Conservation (phyloP, 2,888 invertebrate species). For the Eilema sororculum region DNA sequence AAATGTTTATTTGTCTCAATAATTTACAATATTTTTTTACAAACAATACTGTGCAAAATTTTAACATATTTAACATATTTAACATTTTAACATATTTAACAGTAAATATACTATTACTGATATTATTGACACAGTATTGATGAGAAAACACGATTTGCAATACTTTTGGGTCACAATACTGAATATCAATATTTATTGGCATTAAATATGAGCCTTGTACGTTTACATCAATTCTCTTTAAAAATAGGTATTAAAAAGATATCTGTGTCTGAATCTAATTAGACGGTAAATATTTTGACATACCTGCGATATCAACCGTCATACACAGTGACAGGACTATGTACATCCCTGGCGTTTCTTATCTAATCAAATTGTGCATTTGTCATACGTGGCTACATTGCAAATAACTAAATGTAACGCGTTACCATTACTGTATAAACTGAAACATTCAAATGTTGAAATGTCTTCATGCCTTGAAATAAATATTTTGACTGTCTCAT, state of each 20-base stretch:
- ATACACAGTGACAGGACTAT: constrained; percentile 17
- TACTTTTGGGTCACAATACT: too few relatives aligned
- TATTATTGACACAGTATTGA: too few relatives aligned
- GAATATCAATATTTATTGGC: too few relatives aligned
- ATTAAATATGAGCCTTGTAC: background rate
- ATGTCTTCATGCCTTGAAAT: constrained; percentile 20
- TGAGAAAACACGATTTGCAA: too few relatives aligned
- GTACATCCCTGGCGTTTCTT: constrained; percentile 42
- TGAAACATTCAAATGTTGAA: constrained; percentile 27
- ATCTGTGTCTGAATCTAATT: constrained; percentile 26
- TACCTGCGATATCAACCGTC: constrained; percentile 38
- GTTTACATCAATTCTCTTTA: constrained; percentile 12
- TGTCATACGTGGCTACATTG: constrained; percentile 53
- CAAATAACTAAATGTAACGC: constrained; percentile 52
- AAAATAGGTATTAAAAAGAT: constrained; percentile 17
- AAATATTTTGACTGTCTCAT: constrained; percentile 6
- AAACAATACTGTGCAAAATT: too few relatives aligned
- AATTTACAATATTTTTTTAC: too few relatives aligned
- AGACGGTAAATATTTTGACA: constrained; percentile 49
- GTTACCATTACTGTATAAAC: constrained; percentile 34
- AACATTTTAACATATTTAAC: too few relatives aligned
- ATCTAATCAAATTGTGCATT: constrained; percentile 68
- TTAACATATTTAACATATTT: too few relatives aligned
- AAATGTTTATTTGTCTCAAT: too few relatives aligned
- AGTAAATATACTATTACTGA: too few relatives aligned